Percentiles rank a stretch among this genome's conserved stretches.
Evolutionary conservation across 2,797 vertebrate genomes (phyloP).

Genomic region (Ctenochaetus hawaiiensis): DNA sequence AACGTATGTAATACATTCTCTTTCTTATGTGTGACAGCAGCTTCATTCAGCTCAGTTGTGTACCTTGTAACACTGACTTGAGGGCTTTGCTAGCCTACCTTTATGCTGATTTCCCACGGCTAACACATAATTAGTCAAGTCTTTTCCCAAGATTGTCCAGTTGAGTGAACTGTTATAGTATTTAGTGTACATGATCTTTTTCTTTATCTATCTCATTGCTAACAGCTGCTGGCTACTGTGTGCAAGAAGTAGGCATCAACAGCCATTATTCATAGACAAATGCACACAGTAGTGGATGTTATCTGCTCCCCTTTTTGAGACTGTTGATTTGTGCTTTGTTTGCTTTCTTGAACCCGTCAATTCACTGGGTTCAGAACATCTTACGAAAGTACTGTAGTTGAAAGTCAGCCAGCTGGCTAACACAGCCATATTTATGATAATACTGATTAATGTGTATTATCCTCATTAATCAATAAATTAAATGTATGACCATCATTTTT

Average conservation of each 20-base stretch:
- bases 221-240: background rate
- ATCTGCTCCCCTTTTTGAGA: background rate
- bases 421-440: background rate
- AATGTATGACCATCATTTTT: constrained; percentile 4
- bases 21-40: background rate
- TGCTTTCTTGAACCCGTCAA: background rate
- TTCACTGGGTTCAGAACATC: background rate
- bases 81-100: background rate
- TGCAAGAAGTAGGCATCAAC: background rate
- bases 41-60: background rate
- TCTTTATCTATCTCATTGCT: background rate
- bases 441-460: constrained; percentile 1
- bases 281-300: background rate
- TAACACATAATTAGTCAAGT: background rate
- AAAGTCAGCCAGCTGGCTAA: background rate
- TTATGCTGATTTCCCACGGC: background rate
- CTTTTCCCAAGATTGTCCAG: background rate
- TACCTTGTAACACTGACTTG: no score
- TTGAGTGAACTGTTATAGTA: background rate
- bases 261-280: background rate
- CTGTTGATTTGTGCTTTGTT: background rate
- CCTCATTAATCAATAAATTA: background rate
- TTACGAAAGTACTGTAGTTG: background rate
- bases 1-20: background rate
- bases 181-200: background rate